Percentiles rank a stretch among this genome's conserved stretches.
Evolutionary conservation across 2,888 invertebrate genomes (phyloP).

Genomic region (Pardosa pseudoannulata): DNA sequence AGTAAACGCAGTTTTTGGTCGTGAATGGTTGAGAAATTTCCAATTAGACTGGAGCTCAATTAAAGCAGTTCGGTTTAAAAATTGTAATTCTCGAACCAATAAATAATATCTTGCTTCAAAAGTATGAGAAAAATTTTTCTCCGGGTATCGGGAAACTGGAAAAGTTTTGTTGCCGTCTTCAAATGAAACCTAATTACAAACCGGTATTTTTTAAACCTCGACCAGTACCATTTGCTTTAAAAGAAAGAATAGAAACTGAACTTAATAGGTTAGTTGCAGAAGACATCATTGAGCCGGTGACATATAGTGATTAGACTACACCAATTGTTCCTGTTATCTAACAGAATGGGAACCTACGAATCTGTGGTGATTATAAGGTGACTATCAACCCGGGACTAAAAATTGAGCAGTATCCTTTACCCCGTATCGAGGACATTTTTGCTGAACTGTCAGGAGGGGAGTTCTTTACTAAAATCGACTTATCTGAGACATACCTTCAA

Average conservation of each 20-base stretch:
- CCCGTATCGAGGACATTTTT: constrained; percentile 76
- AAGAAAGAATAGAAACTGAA: constrained; percentile 47
- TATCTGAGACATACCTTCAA: constrained; percentile 77
- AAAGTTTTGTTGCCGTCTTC: constrained; percentile 46
- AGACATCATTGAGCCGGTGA: constrained; percentile 44
- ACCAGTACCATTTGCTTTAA: constrained; percentile 50
- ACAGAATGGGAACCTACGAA: constrained; percentile 65
- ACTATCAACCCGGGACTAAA: constrained; percentile 75
- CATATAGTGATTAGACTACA: constrained; percentile 44
- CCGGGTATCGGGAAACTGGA: constrained; percentile 45
- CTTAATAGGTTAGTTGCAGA: constrained; percentile 42
- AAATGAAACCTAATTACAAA: constrained; percentile 50
- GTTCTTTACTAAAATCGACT: constrained; percentile 75
- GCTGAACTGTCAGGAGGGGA: constrained; percentile 74
- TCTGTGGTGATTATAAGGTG: constrained; percentile 76
- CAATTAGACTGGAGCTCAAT: constrained; percentile 49
- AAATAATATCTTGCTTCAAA: constrained; percentile 52
- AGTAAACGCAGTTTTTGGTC: constrained; percentile 41
- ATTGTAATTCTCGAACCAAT: constrained; percentile 49
- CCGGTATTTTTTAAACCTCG: constrained; percentile 50
- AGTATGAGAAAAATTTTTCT: constrained; percentile 46
- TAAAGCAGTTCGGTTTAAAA: constrained; percentile 42
- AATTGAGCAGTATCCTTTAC: constrained; percentile 75
- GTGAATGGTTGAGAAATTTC: constrained; percentile 48
- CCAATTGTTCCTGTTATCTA: constrained; percentile 44